Evolutionary conservation across 2,888 invertebrate genomes (phyloP), one percentile per base, ranked within the genome.

Genomic region (Cephus pygmeus): DNA sequence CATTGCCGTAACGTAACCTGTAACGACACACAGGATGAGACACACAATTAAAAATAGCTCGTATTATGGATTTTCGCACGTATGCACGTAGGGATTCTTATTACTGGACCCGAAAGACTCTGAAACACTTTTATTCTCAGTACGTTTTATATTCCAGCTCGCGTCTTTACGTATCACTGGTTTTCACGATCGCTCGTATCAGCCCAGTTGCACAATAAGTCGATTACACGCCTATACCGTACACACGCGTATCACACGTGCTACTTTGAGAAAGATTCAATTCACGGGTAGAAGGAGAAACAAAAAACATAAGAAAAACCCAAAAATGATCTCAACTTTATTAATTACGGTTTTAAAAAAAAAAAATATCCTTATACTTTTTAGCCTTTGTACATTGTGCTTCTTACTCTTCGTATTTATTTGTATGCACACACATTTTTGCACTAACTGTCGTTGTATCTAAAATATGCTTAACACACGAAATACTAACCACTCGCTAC

Each of bases 321-420:
- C 85, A 85, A 87, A 86, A 88, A 89, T 90, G 90, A 90, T 90
- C 90, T 90, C 90, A 90, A 88, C 87, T 87, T 87, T 87, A 84
- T 83, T 87, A 86, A 88, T 88, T 87, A 89, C 81, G 83, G 81
- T 89, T 23, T 23, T 15, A 0, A 9, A 56, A 56, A 9, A 56
- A 56, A 40, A 15, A 86, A 83, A 84, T 73, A 85, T 84, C 84
- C 80, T 85, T 85, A 84, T 85, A 56, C 56, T 56, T 83, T 86
- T 84, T 86, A 87, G 86, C 86, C 85, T 85, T 87, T 90, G 90
- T 90, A 90, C 85, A 90, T 89, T 89, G 86, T 85, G 90, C 88
- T 90, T 89, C 85, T 88, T 88, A 85, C 83, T 81, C 87, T 85
- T 89, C 87, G 87, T 90, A 90, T 90, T 90, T 90, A 90, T 90